Evolutionary conservation across 1,140 invertebrate species (phyloP).

Genomic region (Drosophila azteca): DNA sequence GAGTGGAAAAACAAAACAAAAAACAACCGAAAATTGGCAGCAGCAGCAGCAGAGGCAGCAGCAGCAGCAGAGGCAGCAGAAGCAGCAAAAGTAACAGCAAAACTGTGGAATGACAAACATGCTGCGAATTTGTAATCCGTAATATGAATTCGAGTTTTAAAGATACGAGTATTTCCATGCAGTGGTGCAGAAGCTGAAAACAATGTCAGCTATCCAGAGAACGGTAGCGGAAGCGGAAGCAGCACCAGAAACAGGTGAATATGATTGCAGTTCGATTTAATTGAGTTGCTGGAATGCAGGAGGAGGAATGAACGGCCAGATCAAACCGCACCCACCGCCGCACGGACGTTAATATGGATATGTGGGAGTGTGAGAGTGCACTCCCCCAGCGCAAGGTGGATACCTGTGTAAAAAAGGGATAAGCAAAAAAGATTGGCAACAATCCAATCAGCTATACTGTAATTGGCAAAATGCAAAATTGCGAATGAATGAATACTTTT

Average conservation of each 20-base stretch:
- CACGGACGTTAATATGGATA: conserved; percentile 2
- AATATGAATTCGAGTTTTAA: conserved; percentile 71
- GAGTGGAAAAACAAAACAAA: conserved; percentile 27
- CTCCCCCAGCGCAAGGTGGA: background rate
- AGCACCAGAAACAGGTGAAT: conserved; percentile 57
- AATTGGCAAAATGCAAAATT: conserved; percentile 77
- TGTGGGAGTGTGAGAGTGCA: background rate
- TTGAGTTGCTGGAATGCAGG: conserved; percentile 66
- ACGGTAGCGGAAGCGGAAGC: conserved; percentile 39
- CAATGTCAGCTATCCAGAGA: conserved; percentile 30
- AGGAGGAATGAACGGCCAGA: conserved; percentile 14
- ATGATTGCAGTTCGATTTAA: conserved; percentile 76
- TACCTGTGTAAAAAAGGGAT: conserved; percentile 21
- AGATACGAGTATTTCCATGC: conserved; percentile 40
- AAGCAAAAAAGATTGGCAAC: conserved; percentile 53
- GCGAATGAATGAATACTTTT: conserved; percentile 71
- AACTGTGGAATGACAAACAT: conserved; percentile 75
- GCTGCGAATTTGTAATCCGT: conserved; percentile 81
- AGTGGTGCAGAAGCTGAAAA: conserved; percentile 22
- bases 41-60: conserved; percentile 17
- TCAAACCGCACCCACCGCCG: background rate
- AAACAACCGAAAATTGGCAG: conserved; percentile 45
- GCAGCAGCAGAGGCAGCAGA: background rate
- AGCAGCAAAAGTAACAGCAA: conserved; percentile 21
- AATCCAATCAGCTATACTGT: conserved; percentile 75